Evolutionary conservation across 2,797 vertebrate species (phyloP).

Genomic region (Sparus aurata): DNA sequence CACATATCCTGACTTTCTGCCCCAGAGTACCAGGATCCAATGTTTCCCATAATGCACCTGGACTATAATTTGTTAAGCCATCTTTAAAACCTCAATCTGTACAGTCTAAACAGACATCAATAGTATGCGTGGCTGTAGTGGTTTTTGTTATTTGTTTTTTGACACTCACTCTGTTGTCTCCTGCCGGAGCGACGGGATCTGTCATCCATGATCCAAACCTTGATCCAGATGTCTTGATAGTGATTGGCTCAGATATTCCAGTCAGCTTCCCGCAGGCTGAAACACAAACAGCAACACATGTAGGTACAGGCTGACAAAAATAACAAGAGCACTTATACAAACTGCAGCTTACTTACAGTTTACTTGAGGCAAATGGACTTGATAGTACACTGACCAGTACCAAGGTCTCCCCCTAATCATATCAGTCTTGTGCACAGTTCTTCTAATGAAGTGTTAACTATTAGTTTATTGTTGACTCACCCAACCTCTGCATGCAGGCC

Average conservation of each 20-base stretch:
- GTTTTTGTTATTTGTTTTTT: background rate
- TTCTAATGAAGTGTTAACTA: too few species aligned
- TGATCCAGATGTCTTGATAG: constrained; percentile 95
- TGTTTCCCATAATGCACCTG: background rate
- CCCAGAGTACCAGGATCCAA: background rate
- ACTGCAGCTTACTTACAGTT: background rate
- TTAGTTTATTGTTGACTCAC: constrained; percentile 42
- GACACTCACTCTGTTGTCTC: constrained; percentile 91
- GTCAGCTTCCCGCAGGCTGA: constrained; percentile 97
- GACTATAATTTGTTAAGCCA: too few species aligned
- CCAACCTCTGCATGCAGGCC: constrained; percentile 95
- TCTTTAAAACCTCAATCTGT: too few species aligned
- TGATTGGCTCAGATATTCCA: constrained; percentile 95
- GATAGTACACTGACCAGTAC: too few species aligned
- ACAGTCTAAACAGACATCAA: background rate
- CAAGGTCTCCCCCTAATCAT: too few species aligned
- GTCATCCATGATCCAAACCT: constrained; percentile 99
- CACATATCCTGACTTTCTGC: background rate
- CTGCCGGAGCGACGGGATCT: constrained; percentile 91
- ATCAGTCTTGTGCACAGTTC: too few species aligned
- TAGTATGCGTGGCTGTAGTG: too few species aligned
- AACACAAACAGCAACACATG: constrained; percentile 51
- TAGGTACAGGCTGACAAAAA: background rate
- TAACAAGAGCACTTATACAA: background rate
- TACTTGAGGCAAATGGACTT: background rate